These are phyloP conservation scores for Ormyrus rosae DNA, from an alignment of 2,888 invertebrate genomes.

Conservation along the genomic window DNA sequence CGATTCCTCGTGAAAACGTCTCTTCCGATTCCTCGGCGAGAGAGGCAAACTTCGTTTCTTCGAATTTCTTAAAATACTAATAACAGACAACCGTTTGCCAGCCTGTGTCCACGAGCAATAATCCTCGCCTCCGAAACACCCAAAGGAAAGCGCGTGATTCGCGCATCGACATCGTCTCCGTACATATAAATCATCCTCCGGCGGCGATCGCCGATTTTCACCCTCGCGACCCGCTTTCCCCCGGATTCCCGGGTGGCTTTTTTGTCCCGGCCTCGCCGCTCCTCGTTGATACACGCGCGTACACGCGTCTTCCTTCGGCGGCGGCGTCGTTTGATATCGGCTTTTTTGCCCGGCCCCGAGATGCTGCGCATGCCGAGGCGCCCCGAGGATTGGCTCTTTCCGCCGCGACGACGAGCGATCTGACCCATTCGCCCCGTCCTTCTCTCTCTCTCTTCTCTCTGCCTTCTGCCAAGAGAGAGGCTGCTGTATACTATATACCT, in stretches of 20 bases:
- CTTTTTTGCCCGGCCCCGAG: constrained; percentile 66
- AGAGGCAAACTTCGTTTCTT: background rate
- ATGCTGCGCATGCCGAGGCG: constrained; percentile 67
- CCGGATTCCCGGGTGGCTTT: constrained; percentile 11
- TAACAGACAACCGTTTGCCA: background rate
- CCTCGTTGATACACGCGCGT: background rate
- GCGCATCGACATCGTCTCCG: background rate
- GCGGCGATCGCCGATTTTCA: constrained; percentile 22
- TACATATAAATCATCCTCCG: constrained; percentile 34
- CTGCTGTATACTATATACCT: no score
- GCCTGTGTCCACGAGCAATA: background rate
- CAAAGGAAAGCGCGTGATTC: background rate
- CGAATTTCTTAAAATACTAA: background rate
- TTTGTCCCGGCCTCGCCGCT: background rate
- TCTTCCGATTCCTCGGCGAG: background rate
- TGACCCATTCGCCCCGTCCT: constrained; percentile 6
- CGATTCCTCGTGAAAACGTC: background rate
- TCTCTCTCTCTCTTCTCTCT: background rate
- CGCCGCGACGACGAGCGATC: background rate
- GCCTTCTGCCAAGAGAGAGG: background rate
- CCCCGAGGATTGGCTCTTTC: constrained; percentile 45
- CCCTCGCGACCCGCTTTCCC: constrained; percentile 21
- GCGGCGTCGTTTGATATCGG: constrained; percentile 70
- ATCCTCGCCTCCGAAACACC: background rate
- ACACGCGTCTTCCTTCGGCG: constrained; percentile 1